Evolutionary conservation across 1,140 invertebrate genomes (phyloP).

Genomic region (Dendroctonus valens): DNA sequence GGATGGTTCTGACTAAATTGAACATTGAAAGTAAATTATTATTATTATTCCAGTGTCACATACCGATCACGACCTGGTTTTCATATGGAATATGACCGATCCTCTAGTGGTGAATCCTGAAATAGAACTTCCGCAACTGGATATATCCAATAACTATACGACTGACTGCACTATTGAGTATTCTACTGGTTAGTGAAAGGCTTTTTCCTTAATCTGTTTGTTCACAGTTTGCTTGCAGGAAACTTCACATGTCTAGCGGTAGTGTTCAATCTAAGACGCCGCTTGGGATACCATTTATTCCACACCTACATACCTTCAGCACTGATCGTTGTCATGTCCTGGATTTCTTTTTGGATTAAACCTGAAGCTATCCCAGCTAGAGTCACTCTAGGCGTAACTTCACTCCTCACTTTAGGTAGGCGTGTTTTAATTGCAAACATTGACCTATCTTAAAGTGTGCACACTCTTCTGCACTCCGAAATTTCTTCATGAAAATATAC

Average conservation of each 20-base stretch:
- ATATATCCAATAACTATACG: slow-evolving; percentile 84
- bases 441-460: too few species aligned
- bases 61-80: slow-evolving; percentile 79
- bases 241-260: slow-evolving; percentile 87
- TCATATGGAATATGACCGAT: slow-evolving; percentile 86
- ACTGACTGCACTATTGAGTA: slow-evolving; percentile 86
- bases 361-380: slow-evolving; percentile 83
- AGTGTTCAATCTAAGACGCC: slow-evolving; percentile 76
- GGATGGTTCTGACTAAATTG: too few species aligned
- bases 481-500: too few species aligned
- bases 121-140: slow-evolving; percentile 82
- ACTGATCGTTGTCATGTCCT: slow-evolving; percentile 88
- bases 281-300: slow-evolving; percentile 86
- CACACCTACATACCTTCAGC: slow-evolving; percentile 90
- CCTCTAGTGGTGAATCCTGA: slow-evolving; percentile 82
- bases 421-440: too few species aligned
- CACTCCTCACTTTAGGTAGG: slow-evolving; percentile 75
- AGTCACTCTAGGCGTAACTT: slow-evolving; percentile 79
- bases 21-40: neutral
- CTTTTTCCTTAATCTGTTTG: neutral
- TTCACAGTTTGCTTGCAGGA: slow-evolving; percentile 53
- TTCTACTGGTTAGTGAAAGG: slow-evolving; percentile 65
- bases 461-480: too few species aligned
- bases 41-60: slow-evolving; percentile 73
- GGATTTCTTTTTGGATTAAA: slow-evolving; percentile 93